These are phyloP conservation scores for Eutrigla gurnardus DNA, from an alignment of 2,797 vertebrate species.

Conservation along the genomic window DNA sequence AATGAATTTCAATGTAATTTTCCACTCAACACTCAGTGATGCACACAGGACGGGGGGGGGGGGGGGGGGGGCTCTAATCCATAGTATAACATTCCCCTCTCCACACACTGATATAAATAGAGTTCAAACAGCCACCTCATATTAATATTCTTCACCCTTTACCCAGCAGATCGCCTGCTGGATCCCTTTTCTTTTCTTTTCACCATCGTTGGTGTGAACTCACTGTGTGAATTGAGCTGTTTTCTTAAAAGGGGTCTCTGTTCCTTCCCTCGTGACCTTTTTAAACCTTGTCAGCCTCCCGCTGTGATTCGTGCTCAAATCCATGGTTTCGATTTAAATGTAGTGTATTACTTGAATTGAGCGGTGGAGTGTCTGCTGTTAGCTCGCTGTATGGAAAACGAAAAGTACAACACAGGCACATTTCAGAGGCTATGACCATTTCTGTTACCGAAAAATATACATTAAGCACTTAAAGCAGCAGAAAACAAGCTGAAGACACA, in stretches of 20 bases:
- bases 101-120: constrained; percentile 41
- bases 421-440: not conserved
- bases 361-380: not conserved
- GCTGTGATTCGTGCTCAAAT: constrained; percentile 28
- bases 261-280: constrained; percentile 50
- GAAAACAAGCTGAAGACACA: not conserved
- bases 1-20: constrained; percentile 42
- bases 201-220: constrained; percentile 11
- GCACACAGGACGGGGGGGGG: not conserved
- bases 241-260: constrained; percentile 8
- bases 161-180: constrained; percentile 4
- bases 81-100: constrained; percentile 25
- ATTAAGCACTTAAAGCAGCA: constrained; percentile 2
- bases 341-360: constrained; percentile 11
- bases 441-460: not conserved
- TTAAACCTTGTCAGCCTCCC: constrained; percentile 20
- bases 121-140: constrained; percentile 28
- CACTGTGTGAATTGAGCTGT: constrained; percentile 15
- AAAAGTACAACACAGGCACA: constrained; percentile 14
- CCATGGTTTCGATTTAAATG: constrained; percentile 24
- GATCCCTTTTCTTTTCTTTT: not conserved
- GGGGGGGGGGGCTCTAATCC: constrained; percentile 1
- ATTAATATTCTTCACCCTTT: constrained; percentile 31
- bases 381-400: not conserved
- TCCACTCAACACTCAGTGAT: constrained; percentile 37